Evolutionary conservation across 1,140 invertebrate genomes (phyloP).

Genomic region (Limonius californicus): DNA sequence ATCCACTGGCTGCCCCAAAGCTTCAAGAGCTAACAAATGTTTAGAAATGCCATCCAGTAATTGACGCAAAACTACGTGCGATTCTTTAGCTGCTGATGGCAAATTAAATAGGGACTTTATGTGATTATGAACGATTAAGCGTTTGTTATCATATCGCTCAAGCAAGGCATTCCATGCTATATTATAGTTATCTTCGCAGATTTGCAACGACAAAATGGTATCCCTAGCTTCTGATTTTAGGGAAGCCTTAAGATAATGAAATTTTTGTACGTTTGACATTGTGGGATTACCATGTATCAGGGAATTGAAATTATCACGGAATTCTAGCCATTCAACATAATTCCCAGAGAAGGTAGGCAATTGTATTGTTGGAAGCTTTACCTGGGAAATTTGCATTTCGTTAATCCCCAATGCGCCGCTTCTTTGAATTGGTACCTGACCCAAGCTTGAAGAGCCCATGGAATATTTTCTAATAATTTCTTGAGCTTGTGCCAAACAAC

Average conservation of each 20-base stretch:
- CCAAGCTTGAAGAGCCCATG: too few relatives aligned
- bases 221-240: conserved; percentile 25
- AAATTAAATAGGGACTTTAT: conserved; percentile 13
- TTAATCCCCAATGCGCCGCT: neutral
- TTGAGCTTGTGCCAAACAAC: neutral
- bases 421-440: neutral
- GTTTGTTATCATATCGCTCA: conserved; percentile 33
- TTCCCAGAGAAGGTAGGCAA: conserved; percentile 37
- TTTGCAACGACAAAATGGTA: conserved; percentile 27
- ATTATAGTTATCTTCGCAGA: conserved; percentile 29
- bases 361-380: conserved; percentile 26
- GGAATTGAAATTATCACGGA: conserved; percentile 34
- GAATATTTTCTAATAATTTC: neutral
- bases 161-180: conserved; percentile 26
- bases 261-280: conserved; percentile 35
- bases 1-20: neutral
- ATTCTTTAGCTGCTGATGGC: neutral
- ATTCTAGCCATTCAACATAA: conserved; percentile 37
- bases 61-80: neutral
- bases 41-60: neutral
- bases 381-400: neutral
- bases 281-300: conserved; percentile 36
- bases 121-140: conserved; percentile 29
- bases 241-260: conserved; percentile 37
- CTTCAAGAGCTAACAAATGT: too few relatives aligned